A percentile compares a stretch with the other conserved stretches of the same genome.
Evolutionary conservation across 2,888 invertebrate species (phyloP).

Genomic region (Cephus sareptanus): DNA sequence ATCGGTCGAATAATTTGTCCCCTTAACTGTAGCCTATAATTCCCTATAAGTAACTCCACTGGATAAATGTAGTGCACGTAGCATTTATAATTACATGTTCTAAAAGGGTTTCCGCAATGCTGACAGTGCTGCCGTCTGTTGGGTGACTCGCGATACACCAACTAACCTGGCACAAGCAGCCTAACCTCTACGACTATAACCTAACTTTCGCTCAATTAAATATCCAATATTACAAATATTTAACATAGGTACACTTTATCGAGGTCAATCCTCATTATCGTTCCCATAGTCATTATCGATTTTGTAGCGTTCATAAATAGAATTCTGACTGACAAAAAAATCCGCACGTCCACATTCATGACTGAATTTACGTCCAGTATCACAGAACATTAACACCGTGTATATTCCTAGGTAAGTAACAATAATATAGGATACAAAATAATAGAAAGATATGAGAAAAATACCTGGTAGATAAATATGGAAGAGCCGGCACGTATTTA

Average conservation of each 20-base stretch:
- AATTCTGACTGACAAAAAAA: neutral
- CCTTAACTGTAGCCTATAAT: neutral
- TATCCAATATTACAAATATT: neutral
- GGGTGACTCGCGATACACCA: neutral
- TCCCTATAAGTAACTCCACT: neutral
- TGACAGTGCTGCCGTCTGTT: neutral
- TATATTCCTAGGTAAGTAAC: neutral
- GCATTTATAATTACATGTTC: neutral
- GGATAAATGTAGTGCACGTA: neutral
- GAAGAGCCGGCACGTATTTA: conserved; percentile 24
- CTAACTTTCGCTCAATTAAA: neutral
- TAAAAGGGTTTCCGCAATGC: neutral
- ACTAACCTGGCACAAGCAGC: neutral
- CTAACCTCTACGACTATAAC: neutral
- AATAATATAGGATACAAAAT: neutral
- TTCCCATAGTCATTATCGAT: neutral
- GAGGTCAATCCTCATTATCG: neutral
- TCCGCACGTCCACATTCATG: neutral
- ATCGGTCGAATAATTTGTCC: neutral
- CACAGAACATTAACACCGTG: neutral
- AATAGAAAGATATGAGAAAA: neutral
- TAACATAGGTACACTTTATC: neutral
- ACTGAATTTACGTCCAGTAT: neutral
- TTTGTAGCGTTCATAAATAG: neutral
- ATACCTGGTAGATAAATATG: conserved; percentile 28